Conservation (phyloP, 2,888 invertebrate genomes). For the Erpobdella octoculata region DNA sequence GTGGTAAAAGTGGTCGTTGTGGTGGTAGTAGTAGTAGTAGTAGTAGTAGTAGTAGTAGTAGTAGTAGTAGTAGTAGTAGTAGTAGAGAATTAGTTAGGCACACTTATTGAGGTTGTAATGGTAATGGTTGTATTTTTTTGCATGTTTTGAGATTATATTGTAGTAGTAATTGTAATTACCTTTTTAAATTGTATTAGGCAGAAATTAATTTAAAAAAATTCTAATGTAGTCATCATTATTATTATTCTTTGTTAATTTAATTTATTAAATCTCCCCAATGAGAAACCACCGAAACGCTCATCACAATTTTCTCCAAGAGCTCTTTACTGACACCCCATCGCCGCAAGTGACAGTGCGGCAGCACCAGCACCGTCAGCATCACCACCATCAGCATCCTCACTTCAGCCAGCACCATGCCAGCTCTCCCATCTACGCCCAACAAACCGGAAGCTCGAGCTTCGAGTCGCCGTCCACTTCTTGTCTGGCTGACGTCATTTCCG, state of each 20-base stretch:
- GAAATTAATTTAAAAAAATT: background rate
- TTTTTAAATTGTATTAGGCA: too few relatives aligned
- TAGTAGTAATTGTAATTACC: too few relatives aligned
- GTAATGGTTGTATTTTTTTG: too few relatives aligned
- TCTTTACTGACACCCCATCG: conserved; percentile 1
- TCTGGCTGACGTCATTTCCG: background rate
- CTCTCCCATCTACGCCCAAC: too few relatives aligned
- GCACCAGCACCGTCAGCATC: too few relatives aligned
- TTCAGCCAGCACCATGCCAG: too few relatives aligned
- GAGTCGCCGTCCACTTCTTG: background rate
- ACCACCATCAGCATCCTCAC: too few relatives aligned
- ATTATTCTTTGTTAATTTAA: background rate
- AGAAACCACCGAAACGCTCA: background rate
- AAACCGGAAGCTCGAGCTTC: background rate
- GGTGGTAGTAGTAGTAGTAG: background rate
- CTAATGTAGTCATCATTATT: background rate
- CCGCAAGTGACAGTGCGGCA: too few relatives aligned
- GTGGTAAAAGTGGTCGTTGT: too few relatives aligned
- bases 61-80: conserved; percentile 6
- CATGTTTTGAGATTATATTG: too few relatives aligned
- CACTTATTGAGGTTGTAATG: too few relatives aligned
- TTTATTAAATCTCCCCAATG: background rate
- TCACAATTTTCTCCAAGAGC: background rate
- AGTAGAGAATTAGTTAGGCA: too few relatives aligned
- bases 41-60: background rate